Base-by-base conservation (phyloP, 2,797 vertebrate genomes). In the Halcyon chelicuti region DNA sequence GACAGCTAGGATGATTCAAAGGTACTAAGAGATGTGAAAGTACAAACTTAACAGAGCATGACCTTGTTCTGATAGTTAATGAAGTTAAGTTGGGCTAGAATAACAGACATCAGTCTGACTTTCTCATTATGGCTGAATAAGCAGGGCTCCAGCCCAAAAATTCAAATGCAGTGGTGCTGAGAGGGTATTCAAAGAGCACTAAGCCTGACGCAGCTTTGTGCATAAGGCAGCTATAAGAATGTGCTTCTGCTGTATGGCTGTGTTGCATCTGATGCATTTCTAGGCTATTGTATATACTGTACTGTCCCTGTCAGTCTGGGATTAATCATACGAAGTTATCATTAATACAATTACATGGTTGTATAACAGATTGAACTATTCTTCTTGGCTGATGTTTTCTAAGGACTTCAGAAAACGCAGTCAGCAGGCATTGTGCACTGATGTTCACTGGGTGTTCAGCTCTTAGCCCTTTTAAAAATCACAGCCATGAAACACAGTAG, bases 101-200 rank as follows among this genome's bases (percentile, higher is more conserved):
- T 92, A 94, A 85, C 91, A 94, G 86, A 75, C 70, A 86, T 94
- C 61, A 76, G 94, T 73, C 47, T 86, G 94, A 67, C 87, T 95
- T 73, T 93, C 51, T 92, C 62, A 15, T 93, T 84, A 65, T 25
- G 60, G 87, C 72, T 90, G 92, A 93, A 94, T 82, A 91, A 96
- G 31, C 92, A 86, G 18, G 8, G n/a, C 84, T 94, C 33, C 54
- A 77, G 31, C 57, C 52, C 86, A 78, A 54, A 68, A 74, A 89
- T 87, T 82, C 61, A 49, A 65, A 82, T 0, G 0, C 2, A 5
- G 2, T 84, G n/a, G n/a, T 79, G n/a, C 62, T 79, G 62, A 90
- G 40, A n/a, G 39, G 62, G 35, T 37, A 25, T 82, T 68, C 80
- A 66, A 61, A 90, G 52, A 83, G 57, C 54, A 37, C 31, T 15